A percentile compares a stretch with the other conserved stretches of the same genome.
phyloP scores from a whole-genome alignment of 2,888 invertebrate species.

The Drosophila anomalata region DNA sequence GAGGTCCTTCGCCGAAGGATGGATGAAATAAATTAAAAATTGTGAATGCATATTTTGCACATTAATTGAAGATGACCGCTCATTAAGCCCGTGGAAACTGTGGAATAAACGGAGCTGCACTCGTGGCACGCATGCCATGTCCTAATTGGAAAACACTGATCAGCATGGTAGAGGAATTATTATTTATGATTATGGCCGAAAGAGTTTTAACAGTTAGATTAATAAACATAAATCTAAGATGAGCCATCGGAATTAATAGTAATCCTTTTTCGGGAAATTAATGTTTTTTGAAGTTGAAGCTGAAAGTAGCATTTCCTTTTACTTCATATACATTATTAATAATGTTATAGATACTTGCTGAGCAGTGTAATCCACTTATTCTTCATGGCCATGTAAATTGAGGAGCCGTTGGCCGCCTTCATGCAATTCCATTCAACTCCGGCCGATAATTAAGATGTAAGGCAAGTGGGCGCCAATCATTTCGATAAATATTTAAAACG shows the following conservation, averaged over 20 bases:
- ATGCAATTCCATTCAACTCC: slow-evolving; percentile 38
- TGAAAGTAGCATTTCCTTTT: too few relatives aligned
- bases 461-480: slow-evolving; percentile 50
- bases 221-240: too few relatives aligned
- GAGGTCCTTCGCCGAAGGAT: slow-evolving; percentile 12
- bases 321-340: too few relatives aligned
- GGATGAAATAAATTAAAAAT: slow-evolving; percentile 50
- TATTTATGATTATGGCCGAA: too few relatives aligned
- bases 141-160: slow-evolving; percentile 46
- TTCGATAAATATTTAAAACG: slow-evolving; percentile 56
- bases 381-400: slow-evolving; percentile 43
- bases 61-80: slow-evolving; percentile 56
- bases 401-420: slow-evolving; percentile 38
- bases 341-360: not conserved
- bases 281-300: too few relatives aligned
- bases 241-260: too few relatives aligned
- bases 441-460: slow-evolving; percentile 51
- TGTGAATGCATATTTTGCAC: slow-evolving; percentile 51
- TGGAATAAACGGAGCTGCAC: slow-evolving; percentile 46
- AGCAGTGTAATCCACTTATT: slow-evolving; percentile 41
- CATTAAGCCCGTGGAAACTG: slow-evolving; percentile 45
- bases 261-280: too few relatives aligned
- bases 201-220: too few relatives aligned
- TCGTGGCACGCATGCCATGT: slow-evolving; percentile 43
- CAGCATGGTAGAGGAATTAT: slow-evolving; percentile 1